Evolutionary conservation across 1,140 invertebrate genomes (phyloP).

Genomic region (Maconellicoccus hirsutus): DNA sequence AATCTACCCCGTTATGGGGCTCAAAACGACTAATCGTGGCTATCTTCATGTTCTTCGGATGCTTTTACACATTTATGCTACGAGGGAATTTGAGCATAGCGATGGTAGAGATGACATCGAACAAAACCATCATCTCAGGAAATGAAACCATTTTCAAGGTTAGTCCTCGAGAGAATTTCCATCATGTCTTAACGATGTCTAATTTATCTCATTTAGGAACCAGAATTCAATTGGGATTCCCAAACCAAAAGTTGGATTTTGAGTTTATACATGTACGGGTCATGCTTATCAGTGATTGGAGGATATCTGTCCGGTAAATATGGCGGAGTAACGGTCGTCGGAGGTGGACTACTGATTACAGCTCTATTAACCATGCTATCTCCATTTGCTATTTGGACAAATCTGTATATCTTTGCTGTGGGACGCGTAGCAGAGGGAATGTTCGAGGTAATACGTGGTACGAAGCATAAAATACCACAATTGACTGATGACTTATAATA

Average conservation of each 20-base stretch:
- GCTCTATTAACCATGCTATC: constrained; percentile 72
- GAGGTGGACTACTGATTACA: constrained; percentile 64
- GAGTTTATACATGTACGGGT: constrained; percentile 79
- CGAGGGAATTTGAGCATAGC: background rate
- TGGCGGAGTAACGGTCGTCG: constrained; percentile 60
- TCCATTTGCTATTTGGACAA: too few species aligned
- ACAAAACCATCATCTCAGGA: background rate
- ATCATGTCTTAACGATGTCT: background rate
- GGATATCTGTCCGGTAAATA: constrained; percentile 58
- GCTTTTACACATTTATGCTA: background rate
- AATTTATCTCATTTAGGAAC: constrained; percentile 23
- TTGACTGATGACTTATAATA: constrained; percentile 26
- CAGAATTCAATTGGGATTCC: constrained; percentile 49
- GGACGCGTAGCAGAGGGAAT: too few species aligned
- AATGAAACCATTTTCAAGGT: background rate
- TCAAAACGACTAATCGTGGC: background rate
- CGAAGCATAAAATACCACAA: too few species aligned
- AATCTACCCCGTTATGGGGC: background rate
- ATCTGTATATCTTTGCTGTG: too few species aligned
- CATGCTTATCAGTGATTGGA: constrained; percentile 61
- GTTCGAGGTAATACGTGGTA: too few species aligned
- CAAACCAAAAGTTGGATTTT: constrained; percentile 66
- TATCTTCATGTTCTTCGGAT: background rate
- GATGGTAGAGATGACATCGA: background rate
- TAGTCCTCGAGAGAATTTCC: background rate